Base-by-base conservation (phyloP, 2,888 invertebrate species). In the Adelphocoris suturalis region DNA sequence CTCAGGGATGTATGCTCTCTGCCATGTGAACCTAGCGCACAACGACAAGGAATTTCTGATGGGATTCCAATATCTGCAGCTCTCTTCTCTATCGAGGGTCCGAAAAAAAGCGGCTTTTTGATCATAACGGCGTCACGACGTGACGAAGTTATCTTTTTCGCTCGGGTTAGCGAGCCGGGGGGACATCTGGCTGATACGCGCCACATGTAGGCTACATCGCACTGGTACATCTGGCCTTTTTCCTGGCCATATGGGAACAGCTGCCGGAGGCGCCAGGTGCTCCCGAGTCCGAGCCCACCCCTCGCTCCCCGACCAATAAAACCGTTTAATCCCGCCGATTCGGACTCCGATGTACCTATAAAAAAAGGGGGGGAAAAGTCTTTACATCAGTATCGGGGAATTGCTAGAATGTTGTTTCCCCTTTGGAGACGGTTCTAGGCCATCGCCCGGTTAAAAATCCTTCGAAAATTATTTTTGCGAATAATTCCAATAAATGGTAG, bases 181-280 rank as follows among this genome's bases (percentile, higher is more conserved):
- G 5, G 23, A 23, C 68, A 68, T 68, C 68, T 68, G 68, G 68
- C 23, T 3, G 68, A 68, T 68, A 68, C 68, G 68, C 68, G 68
- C 68, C 68, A 68, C 68, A 68, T 68, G 68, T 68, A 68, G 68
- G 68, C 68, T 23, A 68, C 23, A 37, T 37, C 37, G 23, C 23
- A 19, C 19, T 19, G 5, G 68, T 68, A 68, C 68, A 68, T 19
- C 68, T 68, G 68, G 68, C 68, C 68, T 68, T 68, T 37, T 37
- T 23, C 68, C 68, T 68, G 68, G 23, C 68, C 68, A 68, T 27
- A 68, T 68, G 68, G 68, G 23, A 68, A 27, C 68, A 68, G 68
- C 68, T 68, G 68, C 68, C 68, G 68, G 19, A 68, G 68, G 68
- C 68, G 68, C 68, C 68, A 68, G 68, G 68, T 68, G 68, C 27